Evolutionary conservation across 2,797 vertebrate species (phyloP).

Genomic region (Artibeus jamaicensis): DNA sequence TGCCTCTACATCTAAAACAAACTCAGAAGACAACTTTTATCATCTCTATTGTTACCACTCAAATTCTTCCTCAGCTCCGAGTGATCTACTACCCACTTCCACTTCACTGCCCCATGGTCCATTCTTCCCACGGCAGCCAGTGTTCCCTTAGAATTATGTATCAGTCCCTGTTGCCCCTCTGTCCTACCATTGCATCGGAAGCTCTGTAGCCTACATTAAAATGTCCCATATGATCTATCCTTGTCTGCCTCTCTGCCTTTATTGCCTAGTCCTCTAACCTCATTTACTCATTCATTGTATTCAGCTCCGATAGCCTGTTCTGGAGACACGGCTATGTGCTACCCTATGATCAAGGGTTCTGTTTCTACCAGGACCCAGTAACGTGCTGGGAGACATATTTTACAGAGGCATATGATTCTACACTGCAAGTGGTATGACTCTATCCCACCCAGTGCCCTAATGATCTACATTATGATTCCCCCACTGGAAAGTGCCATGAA

Average conservation of each 20-base stretch:
- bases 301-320: background rate
- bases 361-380: background rate
- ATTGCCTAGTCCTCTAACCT: background rate
- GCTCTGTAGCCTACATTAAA: background rate
- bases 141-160: background rate
- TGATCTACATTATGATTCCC: background rate
- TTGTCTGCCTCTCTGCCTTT: background rate
- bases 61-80: background rate
- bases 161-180: background rate
- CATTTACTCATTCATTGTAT: background rate
- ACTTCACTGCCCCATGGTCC: background rate
- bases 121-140: background rate
- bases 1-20: background rate
- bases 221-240: background rate
- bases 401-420: background rate
- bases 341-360: background rate
- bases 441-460: background rate
- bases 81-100: background rate
- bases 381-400: background rate
- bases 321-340: background rate
- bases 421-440: background rate
- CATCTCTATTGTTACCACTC: background rate
- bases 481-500: background rate
- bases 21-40: background rate
- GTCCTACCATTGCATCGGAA: background rate